A percentile compares a stretch with the other conserved stretches of the same genome.
These are phyloP conservation scores for Holothuria leucospilota DNA, from an alignment of 53 echinoderm and acorn worm species.

Conservation along the genomic window DNA sequence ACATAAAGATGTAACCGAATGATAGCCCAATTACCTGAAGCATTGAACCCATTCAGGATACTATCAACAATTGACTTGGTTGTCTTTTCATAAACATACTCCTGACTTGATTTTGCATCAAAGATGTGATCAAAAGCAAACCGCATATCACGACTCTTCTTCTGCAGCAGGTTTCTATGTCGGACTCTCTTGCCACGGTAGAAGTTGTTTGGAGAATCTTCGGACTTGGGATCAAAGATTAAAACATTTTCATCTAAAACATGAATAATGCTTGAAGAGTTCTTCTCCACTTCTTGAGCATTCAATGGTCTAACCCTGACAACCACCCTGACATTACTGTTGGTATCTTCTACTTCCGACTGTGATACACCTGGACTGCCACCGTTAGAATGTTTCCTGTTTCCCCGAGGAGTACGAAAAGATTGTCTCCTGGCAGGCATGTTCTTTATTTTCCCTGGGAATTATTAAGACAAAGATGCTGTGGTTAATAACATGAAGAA, in stretches of 20 bases:
- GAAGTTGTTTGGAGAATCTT: slow-evolving; percentile 67
- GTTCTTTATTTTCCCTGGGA: too few species aligned
- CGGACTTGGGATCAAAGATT: slow-evolving; percentile 90
- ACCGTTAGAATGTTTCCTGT: not conserved
- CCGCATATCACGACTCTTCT: slow-evolving; percentile 82
- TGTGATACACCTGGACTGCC: not conserved
- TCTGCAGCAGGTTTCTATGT: slow-evolving; percentile 73
- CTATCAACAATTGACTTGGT: slow-evolving; percentile 86
- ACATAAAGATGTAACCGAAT: too few species aligned
- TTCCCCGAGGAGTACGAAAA: slow-evolving; percentile 4
- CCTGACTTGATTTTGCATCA: slow-evolving; percentile 62
- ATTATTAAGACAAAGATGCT: too few species aligned
- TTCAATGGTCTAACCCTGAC: slow-evolving; percentile 86
- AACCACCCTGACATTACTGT: slow-evolving; percentile 80
- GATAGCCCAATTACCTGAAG: slow-evolving; percentile 69
- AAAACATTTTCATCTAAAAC: slow-evolving; percentile 84
- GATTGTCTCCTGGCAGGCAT: slow-evolving; percentile 21
- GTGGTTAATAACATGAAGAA: too few species aligned
- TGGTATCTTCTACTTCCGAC: not conserved
- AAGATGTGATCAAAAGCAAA: slow-evolving; percentile 95
- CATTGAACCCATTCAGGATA: slow-evolving; percentile 90
- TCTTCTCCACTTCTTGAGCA: slow-evolving; percentile 61
- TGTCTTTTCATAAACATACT: slow-evolving; percentile 86
- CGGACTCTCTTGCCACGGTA: slow-evolving; percentile 61
- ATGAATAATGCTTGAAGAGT: slow-evolving; percentile 56